Evolutionary conservation across 2,113 vertebrate genomes (phyloP).

Genomic region (Penelope pileata): DNA sequence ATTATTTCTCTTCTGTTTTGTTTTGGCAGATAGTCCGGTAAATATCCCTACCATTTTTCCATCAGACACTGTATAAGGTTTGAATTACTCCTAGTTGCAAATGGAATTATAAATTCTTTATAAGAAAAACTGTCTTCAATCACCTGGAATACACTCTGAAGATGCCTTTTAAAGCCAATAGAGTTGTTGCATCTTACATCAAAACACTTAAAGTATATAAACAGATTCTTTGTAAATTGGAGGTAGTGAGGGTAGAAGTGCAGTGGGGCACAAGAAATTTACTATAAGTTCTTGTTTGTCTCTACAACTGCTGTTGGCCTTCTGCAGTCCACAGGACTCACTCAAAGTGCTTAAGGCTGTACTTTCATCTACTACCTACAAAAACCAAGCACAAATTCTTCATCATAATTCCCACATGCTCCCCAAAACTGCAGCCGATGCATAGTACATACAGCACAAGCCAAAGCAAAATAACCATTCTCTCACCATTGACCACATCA

Average conservation of each 20-base stretch:
- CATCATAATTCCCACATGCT: neutral
- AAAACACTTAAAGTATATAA: neutral
- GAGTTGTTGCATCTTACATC: neutral
- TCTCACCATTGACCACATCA: neutral
- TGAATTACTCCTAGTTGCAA: neutral
- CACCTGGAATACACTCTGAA: neutral
- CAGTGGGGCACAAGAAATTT: neutral
- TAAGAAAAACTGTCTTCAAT: neutral
- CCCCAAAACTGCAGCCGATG: neutral
- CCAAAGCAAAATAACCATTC: neutral
- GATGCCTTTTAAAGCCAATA: neutral
- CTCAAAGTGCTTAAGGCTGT: neutral
- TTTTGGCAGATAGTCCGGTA: neutral
- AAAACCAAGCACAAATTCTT: neutral
- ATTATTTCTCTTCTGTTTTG: neutral
- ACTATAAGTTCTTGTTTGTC: neutral
- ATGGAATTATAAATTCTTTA: neutral
- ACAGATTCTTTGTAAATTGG: neutral
- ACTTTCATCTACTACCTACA: neutral
- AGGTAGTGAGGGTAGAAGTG: fast-evolving
- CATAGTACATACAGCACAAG: neutral
- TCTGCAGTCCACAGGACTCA: neutral
- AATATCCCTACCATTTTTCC: neutral
- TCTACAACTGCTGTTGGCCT: neutral
- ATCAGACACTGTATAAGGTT: neutral